Conservation (phyloP, 2,888 invertebrate species). For the Cephus spinipes region DNA sequence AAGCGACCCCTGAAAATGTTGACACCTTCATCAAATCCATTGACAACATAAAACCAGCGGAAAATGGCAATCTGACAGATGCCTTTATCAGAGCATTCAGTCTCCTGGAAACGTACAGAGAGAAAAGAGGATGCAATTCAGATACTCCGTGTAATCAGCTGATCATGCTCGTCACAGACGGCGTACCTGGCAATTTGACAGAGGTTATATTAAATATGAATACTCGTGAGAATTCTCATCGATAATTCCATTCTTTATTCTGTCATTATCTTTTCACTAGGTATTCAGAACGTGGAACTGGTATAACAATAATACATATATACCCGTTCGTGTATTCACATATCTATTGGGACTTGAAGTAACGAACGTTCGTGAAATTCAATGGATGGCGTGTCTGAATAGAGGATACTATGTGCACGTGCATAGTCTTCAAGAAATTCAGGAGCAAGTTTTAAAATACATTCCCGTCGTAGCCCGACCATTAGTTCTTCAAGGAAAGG, state of each 20-base stretch:
- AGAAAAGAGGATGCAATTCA: constrained; percentile 69
- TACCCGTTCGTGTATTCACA: constrained; percentile 93
- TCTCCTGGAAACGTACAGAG: constrained; percentile 75
- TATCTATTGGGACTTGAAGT: constrained; percentile 96
- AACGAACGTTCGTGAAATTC: constrained; percentile 87
- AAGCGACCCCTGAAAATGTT: constrained; percentile 89
- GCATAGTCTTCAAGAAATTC: constrained; percentile 94
- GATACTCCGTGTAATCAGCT: constrained; percentile 89
- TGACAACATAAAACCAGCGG: constrained; percentile 76
- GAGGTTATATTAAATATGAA: constrained; percentile 64
- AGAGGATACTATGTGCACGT: constrained; percentile 96
- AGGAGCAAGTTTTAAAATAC: constrained; percentile 95
- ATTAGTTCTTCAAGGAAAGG: constrained; percentile 78
- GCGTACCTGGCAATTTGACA: constrained; percentile 88
- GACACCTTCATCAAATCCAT: constrained; percentile 79
- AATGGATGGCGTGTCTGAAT: constrained; percentile 95
- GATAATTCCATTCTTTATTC: background rate
- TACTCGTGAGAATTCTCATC: background rate
- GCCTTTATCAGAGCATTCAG: constrained; percentile 89
- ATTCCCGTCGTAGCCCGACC: constrained; percentile 93
- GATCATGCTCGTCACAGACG: constrained; percentile 97
- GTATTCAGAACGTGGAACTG: constrained; percentile 86
- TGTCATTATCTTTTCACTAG: constrained; percentile 30
- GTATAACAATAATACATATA: constrained; percentile 75
- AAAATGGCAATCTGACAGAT: constrained; percentile 85